Conservation (phyloP, 1,140 invertebrate genomes). For the Calliopsis andreniformis region DNA sequence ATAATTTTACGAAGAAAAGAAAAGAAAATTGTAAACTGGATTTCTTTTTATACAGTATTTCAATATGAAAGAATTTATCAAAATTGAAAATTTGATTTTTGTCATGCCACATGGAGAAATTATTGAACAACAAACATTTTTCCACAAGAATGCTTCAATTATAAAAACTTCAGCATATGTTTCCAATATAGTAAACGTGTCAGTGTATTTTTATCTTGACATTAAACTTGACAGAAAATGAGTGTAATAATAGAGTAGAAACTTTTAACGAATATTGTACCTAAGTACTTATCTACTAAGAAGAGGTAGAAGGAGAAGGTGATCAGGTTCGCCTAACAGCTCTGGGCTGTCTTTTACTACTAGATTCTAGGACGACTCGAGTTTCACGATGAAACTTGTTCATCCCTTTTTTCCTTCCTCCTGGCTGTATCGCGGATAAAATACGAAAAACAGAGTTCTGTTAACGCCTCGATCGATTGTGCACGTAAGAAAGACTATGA, state of each 20-base stretch:
- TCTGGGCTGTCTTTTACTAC: constrained; percentile 31
- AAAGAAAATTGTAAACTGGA: neutral
- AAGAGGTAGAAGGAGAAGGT: constrained; percentile 23
- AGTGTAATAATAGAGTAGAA: no score
- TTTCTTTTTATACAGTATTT: neutral
- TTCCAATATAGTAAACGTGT: no score
- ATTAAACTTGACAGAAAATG: no score
- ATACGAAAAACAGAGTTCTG: constrained; percentile 52
- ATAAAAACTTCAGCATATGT: no score
- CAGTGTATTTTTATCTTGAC: no score
- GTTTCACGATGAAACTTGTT: constrained; percentile 65
- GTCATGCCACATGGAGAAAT: no score
- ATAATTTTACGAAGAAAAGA: neutral
- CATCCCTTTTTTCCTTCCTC: constrained; percentile 60
- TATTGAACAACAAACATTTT: no score
- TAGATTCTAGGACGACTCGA: constrained; percentile 18
- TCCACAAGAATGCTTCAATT: no score
- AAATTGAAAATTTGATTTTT: no score
- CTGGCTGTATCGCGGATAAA: constrained; percentile 51
- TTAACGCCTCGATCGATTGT: constrained; percentile 23
- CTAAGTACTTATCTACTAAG: no score
- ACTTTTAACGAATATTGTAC: neutral
- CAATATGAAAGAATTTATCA: no score
- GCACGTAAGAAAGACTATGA: constrained; percentile 11
- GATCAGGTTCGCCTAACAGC: constrained; percentile 36